phyloP scores from a whole-genome alignment of 2,113 vertebrate species.

The Peromyscus polionotus region DNA sequence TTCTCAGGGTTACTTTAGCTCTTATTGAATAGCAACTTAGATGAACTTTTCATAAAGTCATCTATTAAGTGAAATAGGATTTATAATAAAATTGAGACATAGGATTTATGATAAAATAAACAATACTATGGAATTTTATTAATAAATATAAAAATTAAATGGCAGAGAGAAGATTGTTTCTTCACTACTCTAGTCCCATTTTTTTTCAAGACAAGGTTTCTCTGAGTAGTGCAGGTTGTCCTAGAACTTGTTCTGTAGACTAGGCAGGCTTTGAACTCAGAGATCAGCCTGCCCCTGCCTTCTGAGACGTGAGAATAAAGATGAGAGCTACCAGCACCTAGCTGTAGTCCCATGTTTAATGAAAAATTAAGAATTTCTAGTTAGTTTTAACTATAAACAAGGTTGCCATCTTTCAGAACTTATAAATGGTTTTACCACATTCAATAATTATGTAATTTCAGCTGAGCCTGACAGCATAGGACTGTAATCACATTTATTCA shows the following conservation, averaged over 20 bases:
- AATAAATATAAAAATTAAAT: not conserved
- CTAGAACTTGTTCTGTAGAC: not conserved
- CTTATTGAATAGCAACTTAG: conserved; percentile 26
- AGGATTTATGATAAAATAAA: not conserved
- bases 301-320: not conserved
- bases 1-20: conserved; percentile 41
- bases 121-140: not conserved
- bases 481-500: not conserved
- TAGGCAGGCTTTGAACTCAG: not conserved
- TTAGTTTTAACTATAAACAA: not conserved
- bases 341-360: not conserved
- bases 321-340: not conserved
- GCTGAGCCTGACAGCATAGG: not conserved
- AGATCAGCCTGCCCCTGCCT: not conserved
- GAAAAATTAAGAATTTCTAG: not conserved
- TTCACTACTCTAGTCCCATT: not conserved
- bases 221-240: not conserved
- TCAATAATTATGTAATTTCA: not conserved
- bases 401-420: not conserved
- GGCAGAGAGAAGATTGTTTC: not conserved
- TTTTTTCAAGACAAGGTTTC: not conserved
- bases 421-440: not conserved
- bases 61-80: not conserved
- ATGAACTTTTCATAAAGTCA: conserved; percentile 41
- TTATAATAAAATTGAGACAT: not conserved